A percentile compares a stretch with the other conserved stretches of the same genome.
phyloP scores from a whole-genome alignment of 2,888 invertebrate species.

The Ochropleura plecta region DNA sequence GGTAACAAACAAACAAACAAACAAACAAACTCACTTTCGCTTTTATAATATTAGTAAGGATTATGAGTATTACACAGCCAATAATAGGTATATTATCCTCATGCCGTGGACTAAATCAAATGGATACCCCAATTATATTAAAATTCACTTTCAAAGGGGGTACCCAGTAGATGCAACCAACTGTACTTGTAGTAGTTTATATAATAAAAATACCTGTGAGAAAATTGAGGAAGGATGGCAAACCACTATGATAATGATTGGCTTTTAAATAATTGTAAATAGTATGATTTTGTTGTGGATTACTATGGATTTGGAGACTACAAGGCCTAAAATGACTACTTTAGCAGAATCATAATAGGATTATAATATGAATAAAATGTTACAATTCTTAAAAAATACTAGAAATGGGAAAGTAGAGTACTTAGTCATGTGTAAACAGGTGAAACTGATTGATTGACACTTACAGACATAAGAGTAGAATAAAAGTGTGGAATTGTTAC shows the following conservation, averaged over 20 bases:
- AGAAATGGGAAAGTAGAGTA: neutral
- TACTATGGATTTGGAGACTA: too few species aligned
- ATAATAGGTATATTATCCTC: slow-evolving; percentile 18
- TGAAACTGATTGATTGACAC: neutral
- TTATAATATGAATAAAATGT: too few species aligned
- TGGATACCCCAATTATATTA: too few species aligned
- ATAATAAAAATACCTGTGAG: neutral
- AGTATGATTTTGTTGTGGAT: neutral
- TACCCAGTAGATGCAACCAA: too few species aligned
- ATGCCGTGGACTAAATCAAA: too few species aligned
- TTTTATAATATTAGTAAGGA: too few species aligned
- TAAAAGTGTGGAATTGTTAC: neutral
- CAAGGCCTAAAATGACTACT: too few species aligned
- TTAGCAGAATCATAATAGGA: too few species aligned
- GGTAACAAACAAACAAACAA: too few species aligned
- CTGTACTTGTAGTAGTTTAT: neutral
- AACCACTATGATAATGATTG: slow-evolving; percentile 5
- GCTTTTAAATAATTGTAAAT: neutral
- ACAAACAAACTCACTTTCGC: too few species aligned
- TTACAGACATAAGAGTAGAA: neutral
- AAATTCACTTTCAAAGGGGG: too few species aligned
- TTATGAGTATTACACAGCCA: slow-evolving; percentile 2
- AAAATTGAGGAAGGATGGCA: neutral
- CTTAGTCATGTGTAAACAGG: neutral
- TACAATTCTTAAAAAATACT: too few species aligned